A percentile compares a stretch with the other conserved stretches of the same genome.
Conservation (phyloP, 2,888 invertebrate genomes). For the Drosophila leonis region DNA sequence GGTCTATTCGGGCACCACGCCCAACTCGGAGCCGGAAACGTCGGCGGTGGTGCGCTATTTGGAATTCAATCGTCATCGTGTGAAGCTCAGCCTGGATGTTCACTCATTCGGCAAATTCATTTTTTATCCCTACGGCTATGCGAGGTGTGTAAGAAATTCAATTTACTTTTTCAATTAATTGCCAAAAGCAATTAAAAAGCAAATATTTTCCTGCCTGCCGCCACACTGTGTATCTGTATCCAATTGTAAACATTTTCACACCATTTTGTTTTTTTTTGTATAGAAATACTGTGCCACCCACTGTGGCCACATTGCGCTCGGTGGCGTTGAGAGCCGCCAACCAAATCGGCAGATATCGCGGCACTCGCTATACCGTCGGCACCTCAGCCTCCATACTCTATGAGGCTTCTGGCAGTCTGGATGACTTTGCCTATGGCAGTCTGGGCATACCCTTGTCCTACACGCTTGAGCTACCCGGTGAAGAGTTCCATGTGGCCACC, state of each 20-base stretch:
- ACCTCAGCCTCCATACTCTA: constrained; percentile 87
- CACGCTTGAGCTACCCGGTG: constrained; percentile 89
- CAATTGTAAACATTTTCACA: constrained; percentile 40
- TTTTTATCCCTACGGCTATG: constrained; percentile 85
- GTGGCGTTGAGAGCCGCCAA: constrained; percentile 83
- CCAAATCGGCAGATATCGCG: constrained; percentile 84
- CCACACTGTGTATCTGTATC: constrained; percentile 30
- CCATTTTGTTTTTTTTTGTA: background rate
- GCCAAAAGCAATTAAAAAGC: constrained; percentile 77
- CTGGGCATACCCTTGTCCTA: constrained; percentile 87
- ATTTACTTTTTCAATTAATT: constrained; percentile 82
- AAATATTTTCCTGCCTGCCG: constrained; percentile 58
- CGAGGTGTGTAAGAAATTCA: constrained; percentile 81
- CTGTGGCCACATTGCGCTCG: constrained; percentile 81
- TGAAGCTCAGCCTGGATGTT: constrained; percentile 84
- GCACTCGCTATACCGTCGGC: constrained; percentile 86
- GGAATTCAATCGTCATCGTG: constrained; percentile 83
- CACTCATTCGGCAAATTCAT: constrained; percentile 85
- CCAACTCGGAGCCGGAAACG: constrained; percentile 84
- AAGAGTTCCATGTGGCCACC: constrained; percentile 84
- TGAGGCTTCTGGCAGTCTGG: constrained; percentile 88
- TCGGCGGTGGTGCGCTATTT: constrained; percentile 82
- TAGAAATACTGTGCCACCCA: constrained; percentile 82
- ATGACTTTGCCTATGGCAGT: constrained; percentile 89
- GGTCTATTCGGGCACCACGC: constrained; percentile 83